Percentiles rank a stretch among this genome's conserved stretches.
These are phyloP conservation scores for Steinernema hermaphroditum DNA, from an alignment of 2,888 invertebrate species.

Conservation along the genomic window DNA sequence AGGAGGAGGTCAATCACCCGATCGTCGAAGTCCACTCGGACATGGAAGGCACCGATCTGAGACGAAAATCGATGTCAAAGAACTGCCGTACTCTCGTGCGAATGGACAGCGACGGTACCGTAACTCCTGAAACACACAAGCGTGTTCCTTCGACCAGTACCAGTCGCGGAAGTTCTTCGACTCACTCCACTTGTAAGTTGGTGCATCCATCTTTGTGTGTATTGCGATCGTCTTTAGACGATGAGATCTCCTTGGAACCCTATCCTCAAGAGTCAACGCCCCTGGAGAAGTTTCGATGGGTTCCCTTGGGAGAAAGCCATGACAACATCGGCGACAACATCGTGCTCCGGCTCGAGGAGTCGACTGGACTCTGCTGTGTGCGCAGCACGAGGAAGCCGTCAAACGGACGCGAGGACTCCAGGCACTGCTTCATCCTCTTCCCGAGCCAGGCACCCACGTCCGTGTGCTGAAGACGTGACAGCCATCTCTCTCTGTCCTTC, in stretches of 20 bases:
- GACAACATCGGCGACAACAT: slow-evolving; percentile 4
- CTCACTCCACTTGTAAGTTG: neutral
- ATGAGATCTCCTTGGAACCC: slow-evolving; percentile 20
- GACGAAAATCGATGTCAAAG: neutral
- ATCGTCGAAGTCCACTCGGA: slow-evolving; percentile 23
- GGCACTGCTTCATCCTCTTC: slow-evolving; percentile 19
- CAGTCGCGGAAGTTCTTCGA: slow-evolving; percentile 7
- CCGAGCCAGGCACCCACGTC: slow-evolving; percentile 24
- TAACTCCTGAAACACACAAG: slow-evolving; percentile 4
- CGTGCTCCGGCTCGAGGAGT: slow-evolving; percentile 20
- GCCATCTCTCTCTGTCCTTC: too few relatives aligned
- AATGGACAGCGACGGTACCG: slow-evolving; percentile 17
- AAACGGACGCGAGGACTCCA: slow-evolving; percentile 14
- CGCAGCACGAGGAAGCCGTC: neutral
- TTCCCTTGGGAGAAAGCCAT: neutral
- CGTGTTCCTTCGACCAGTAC: neutral
- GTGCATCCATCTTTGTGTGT: neutral
- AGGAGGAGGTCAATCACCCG: neutral
- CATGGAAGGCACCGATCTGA: slow-evolving; percentile 16
- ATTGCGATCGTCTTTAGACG: neutral
- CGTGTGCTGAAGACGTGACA: neutral
- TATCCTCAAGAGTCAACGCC: slow-evolving; percentile 8
- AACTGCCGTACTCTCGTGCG: slow-evolving; percentile 8
- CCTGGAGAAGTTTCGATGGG: neutral
- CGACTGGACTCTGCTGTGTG: slow-evolving; percentile 13